Conservation (phyloP, 1,140 invertebrate species). For the Drosophila arizonae region DNA sequence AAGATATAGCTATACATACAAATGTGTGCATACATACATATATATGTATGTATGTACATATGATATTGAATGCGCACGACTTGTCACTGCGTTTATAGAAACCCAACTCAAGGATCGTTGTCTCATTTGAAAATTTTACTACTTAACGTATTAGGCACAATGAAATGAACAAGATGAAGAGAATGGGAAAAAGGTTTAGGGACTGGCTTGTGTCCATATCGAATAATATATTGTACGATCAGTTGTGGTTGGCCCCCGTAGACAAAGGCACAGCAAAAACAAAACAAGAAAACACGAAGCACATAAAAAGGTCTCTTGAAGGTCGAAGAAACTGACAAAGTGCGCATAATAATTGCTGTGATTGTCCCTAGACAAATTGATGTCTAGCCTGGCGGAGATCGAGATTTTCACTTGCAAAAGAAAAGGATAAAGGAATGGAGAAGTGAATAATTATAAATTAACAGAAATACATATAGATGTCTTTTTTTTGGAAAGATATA, state of each 20-base stretch:
- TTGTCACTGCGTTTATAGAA: no score
- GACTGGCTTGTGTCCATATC: conserved; percentile 20
- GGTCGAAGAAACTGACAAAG: conserved; percentile 57
- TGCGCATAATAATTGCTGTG: conserved; percentile 56
- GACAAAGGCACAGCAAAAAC: conserved; percentile 16
- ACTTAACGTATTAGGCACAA: conserved; percentile 9
- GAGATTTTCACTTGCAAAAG: conserved; percentile 46
- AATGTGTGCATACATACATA: neutral
- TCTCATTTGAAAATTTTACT: conserved; percentile 14
- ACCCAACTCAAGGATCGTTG: conserved; percentile 9
- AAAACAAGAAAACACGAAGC: conserved; percentile 1
- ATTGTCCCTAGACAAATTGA: conserved; percentile 68
- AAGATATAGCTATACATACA: neutral
- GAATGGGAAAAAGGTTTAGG: neutral
- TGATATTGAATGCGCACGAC: neutral
- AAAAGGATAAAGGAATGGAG: neutral
- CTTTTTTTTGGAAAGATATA: no score
- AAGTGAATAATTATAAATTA: neutral
- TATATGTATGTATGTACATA: neutral
- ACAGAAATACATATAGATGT: no score
- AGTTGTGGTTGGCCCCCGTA: conserved; percentile 21
- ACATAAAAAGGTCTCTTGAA: conserved; percentile 45
- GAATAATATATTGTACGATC: conserved; percentile 16
- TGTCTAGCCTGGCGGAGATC: conserved; percentile 33
- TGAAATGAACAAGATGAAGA: neutral